Conservation (phyloP, 2,888 invertebrate genomes). For the Luperina nickerlii region DNA sequence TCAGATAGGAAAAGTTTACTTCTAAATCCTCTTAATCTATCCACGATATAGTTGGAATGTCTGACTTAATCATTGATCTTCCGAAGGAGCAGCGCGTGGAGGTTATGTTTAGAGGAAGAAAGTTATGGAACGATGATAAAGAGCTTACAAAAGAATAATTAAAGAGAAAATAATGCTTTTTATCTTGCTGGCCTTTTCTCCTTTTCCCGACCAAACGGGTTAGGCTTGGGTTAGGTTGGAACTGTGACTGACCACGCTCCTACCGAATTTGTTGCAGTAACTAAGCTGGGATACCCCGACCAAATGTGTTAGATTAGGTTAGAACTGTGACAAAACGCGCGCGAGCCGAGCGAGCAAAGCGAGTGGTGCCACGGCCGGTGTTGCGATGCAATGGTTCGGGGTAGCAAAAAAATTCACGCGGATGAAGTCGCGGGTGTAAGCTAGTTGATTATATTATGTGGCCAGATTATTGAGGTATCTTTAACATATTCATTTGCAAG, state of each 20-base stretch:
- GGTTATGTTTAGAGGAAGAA: neutral
- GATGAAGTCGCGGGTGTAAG: too few species aligned
- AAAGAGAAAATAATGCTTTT: neutral
- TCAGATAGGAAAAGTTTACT: conserved; percentile 28
- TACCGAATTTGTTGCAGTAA: neutral
- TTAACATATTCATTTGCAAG: conserved; percentile 1
- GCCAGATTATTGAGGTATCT: neutral
- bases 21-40: conserved; percentile 4
- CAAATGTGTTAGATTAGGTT: too few species aligned
- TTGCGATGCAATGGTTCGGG: too few species aligned
- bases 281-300: neutral
- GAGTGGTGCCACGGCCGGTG: neutral
- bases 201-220: too few species aligned
- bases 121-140: neutral
- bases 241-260: too few species aligned
- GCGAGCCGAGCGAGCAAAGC: neutral
- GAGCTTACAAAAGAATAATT: neutral
- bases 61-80: conserved; percentile 27
- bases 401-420: too few species aligned
- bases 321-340: neutral
- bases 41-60: conserved; percentile 6
- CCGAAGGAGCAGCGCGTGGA: neutral
- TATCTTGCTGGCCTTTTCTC: too few species aligned
- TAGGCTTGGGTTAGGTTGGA: too few species aligned
- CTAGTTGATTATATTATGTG: neutral